Conservation (phyloP, 35 echinoderm and acorn worm species). For the Stichopus chloronotus region DNA sequence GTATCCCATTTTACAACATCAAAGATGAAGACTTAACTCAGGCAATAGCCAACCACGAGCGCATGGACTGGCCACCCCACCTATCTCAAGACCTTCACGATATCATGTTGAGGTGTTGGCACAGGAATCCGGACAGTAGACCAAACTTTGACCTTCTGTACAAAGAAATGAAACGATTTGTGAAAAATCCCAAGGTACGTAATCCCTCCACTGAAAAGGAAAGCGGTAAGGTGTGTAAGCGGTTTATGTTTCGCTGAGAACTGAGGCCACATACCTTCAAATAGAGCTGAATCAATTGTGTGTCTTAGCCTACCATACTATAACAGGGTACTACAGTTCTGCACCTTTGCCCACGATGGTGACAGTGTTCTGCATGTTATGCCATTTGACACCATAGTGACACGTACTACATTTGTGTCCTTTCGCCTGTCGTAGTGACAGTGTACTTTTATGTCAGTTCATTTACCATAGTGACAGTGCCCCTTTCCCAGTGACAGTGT, state of each 20-base stretch:
- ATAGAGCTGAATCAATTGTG: no score
- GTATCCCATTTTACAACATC: constrained; percentile 84
- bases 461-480: no score
- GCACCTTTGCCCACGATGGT: no score
- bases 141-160: constrained; percentile 83
- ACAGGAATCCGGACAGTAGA: constrained; percentile 88
- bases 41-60: constrained; percentile 80
- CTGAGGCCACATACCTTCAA: background rate
- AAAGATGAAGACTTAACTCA: constrained; percentile 57
- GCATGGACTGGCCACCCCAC: constrained; percentile 94
- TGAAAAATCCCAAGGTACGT: constrained; percentile 58
- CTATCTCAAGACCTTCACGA: constrained; percentile 83
- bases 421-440: no score
- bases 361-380: no score
- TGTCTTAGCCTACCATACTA: no score
- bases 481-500: no score
- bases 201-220: background rate
- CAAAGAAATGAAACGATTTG: constrained; percentile 80
- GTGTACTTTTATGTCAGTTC: no score
- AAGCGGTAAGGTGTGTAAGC: background rate
- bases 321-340: no score
- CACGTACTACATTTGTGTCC: no score
- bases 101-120: constrained; percentile 94
- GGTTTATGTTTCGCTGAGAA: background rate
- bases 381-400: no score